These are phyloP conservation scores for Calliphora vomitoria DNA, from an alignment of 2,888 invertebrate species.

Conservation along the genomic window DNA sequence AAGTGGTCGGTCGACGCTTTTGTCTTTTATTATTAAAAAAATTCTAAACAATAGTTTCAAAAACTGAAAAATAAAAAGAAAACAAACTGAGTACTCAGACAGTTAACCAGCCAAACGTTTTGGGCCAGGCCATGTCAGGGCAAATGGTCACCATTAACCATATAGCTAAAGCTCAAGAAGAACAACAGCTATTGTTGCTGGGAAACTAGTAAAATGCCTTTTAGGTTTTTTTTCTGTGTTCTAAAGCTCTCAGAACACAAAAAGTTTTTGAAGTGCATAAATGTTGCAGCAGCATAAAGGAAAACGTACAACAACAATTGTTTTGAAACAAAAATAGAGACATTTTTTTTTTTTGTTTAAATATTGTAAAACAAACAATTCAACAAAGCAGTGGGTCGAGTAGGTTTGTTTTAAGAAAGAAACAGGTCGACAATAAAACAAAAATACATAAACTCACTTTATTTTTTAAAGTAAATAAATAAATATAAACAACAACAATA, in stretches of 20 bases:
- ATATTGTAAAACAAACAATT: slow-evolving; percentile 3
- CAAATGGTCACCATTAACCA: slow-evolving; percentile 66
- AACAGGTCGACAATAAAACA: slow-evolving; percentile 51
- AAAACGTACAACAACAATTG: slow-evolving; percentile 45
- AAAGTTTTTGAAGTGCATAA: slow-evolving; percentile 56
- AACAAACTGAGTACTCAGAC: slow-evolving; percentile 64
- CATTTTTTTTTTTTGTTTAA: slow-evolving; percentile 37
- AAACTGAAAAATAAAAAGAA: not conserved
- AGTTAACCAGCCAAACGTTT: slow-evolving; percentile 55
- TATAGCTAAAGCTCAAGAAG: slow-evolving; percentile 13
- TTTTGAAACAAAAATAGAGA: slow-evolving; percentile 51
- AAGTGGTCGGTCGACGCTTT: slow-evolving; percentile 60
- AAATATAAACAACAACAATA: too few relatives aligned
- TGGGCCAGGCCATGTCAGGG: slow-evolving; percentile 35
- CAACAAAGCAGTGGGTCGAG: slow-evolving; percentile 66
- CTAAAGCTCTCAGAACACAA: not conserved
- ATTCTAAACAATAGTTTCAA: slow-evolving; percentile 54
- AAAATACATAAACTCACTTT: not conserved
- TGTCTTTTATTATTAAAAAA: slow-evolving; percentile 59
- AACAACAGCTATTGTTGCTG: slow-evolving; percentile 32
- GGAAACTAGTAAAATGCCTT: slow-evolving; percentile 42
- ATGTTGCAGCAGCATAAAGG: slow-evolving; percentile 49
- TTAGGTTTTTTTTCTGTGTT: not conserved
- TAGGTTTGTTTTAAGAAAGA: slow-evolving; percentile 55
- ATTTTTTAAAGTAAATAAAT: not conserved